phyloP scores from a whole-genome alignment of 2,888 invertebrate species.

The Ligdia adustata region DNA sequence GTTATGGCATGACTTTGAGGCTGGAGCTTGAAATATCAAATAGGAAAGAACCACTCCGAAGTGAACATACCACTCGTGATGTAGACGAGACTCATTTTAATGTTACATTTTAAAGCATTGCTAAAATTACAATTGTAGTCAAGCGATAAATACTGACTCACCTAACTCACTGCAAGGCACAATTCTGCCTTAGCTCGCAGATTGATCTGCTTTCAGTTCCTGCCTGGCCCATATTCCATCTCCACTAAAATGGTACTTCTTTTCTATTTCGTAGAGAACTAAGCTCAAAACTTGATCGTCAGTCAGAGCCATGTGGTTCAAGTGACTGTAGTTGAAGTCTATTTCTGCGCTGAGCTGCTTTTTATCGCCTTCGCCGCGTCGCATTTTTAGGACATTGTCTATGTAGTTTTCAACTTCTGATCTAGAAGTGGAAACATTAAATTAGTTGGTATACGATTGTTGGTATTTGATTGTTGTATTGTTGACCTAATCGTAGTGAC shows the following conservation, averaged over 20 bases:
- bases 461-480: too few species aligned
- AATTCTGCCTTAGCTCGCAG: background rate
- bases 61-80: too few species aligned
- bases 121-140: background rate
- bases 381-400: slow-evolving; percentile 46
- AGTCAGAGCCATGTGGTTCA: slow-evolving; percentile 55
- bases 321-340: slow-evolving; percentile 49
- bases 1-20: too few species aligned
- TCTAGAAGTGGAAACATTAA: slow-evolving; percentile 44
- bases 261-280: slow-evolving; percentile 88
- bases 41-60: too few species aligned
- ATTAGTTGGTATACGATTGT: too few species aligned
- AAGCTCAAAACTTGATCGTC: slow-evolving; percentile 85
- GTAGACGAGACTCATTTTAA: too few species aligned
- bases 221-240: slow-evolving; percentile 87
- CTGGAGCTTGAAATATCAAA: too few species aligned
- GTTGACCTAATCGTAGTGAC: too few species aligned
- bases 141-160: background rate
- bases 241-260: slow-evolving; percentile 89
- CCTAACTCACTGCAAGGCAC: too few species aligned
- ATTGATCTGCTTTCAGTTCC: slow-evolving; percentile 50
- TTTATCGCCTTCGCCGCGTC: slow-evolving; percentile 23
- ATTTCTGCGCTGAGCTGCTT: slow-evolving; percentile 28
- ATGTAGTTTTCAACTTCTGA: slow-evolving; percentile 59
- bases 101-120: too few species aligned